Percentiles rank a stretch among this genome's conserved stretches.
phyloP scores from a whole-genome alignment of 2,797 vertebrate genomes.

The Molothrus ater region DNA sequence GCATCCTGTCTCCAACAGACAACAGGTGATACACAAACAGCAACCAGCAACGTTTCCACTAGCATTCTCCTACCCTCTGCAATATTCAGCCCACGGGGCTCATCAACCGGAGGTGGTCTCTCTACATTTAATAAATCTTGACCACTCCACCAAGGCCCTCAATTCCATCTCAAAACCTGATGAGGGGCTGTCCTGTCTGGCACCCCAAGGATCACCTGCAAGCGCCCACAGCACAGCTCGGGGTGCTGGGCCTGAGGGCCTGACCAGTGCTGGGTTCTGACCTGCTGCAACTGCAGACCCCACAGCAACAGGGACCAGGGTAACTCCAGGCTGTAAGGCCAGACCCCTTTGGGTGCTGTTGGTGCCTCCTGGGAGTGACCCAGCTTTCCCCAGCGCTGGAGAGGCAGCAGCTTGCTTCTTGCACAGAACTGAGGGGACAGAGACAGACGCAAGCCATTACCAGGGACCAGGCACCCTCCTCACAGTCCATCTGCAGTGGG shows the following conservation, averaged over 20 bases:
- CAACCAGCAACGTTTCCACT: fast-evolving
- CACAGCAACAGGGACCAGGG: neutral
- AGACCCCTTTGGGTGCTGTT: fast-evolving
- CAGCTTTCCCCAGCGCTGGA: fast-evolving
- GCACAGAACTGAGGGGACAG: fast-evolving
- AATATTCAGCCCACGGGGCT: neutral
- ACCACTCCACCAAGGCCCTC: neutral
- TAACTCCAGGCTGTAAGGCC: neutral
- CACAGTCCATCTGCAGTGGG: neutral
- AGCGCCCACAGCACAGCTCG: neutral
- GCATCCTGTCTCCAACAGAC: fast-evolving
- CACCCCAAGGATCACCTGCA: fast-evolving
- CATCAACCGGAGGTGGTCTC: neutral
- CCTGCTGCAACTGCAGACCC: neutral
- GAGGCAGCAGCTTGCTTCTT: neutral
- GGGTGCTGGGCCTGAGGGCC: neutral
- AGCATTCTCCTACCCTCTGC: neutral
- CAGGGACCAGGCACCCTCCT: neutral
- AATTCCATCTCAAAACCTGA: neutral
- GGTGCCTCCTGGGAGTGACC: neutral
- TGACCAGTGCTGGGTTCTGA: neutral
- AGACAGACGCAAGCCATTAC: neutral
- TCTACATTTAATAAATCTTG: neutral
- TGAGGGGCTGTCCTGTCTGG: neutral
- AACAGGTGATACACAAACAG: neutral